phyloP scores from a whole-genome alignment of 2,888 invertebrate genomes.

The Trichopria drosophilae region DNA sequence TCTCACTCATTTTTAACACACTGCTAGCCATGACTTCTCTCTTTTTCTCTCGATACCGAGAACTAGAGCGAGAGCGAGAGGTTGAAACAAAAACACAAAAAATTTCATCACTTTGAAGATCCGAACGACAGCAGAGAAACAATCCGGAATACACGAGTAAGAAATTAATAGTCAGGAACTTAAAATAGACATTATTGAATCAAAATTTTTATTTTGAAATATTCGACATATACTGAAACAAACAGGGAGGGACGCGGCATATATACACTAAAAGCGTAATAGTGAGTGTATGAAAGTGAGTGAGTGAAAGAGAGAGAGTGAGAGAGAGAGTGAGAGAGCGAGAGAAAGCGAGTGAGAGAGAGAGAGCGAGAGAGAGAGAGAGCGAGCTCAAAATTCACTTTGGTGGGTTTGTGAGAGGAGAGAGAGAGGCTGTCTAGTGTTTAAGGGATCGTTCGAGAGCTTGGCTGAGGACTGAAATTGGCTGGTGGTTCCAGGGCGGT shows the following conservation, averaged over 20 bases:
- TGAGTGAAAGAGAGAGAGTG: slow-evolving; percentile 1
- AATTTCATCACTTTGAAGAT: slow-evolving; percentile 20
- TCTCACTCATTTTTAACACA: no score
- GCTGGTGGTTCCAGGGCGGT: slow-evolving; percentile 60
- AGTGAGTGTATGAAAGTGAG: no score
- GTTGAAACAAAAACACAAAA: slow-evolving; percentile 25
- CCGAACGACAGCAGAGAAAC: slow-evolving; percentile 28
- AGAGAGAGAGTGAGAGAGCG: slow-evolving; percentile 5
- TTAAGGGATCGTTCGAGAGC: slow-evolving; percentile 55
- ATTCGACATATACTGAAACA: no score
- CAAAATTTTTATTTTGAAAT: no score
- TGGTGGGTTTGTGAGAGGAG: slow-evolving; percentile 25
- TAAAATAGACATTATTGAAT: no score
- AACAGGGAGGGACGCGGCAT: no score
- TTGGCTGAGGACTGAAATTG: slow-evolving; percentile 59
- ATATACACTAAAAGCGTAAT: no score
- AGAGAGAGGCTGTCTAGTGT: slow-evolving; percentile 48
- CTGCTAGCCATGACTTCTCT: no score
- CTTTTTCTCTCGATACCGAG: no score
- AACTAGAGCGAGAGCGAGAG: slow-evolving; percentile 31
- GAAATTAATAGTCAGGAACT: no score
- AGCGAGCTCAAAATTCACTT: slow-evolving; percentile 9
- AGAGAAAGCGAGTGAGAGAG: slow-evolving; percentile 22
- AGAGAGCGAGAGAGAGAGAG: slow-evolving; percentile 16
- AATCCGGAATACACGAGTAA: slow-evolving; percentile 21